These are phyloP conservation scores for Mamestra configurata DNA, from an alignment of 1,140 invertebrate species.

Conservation along the genomic window DNA sequence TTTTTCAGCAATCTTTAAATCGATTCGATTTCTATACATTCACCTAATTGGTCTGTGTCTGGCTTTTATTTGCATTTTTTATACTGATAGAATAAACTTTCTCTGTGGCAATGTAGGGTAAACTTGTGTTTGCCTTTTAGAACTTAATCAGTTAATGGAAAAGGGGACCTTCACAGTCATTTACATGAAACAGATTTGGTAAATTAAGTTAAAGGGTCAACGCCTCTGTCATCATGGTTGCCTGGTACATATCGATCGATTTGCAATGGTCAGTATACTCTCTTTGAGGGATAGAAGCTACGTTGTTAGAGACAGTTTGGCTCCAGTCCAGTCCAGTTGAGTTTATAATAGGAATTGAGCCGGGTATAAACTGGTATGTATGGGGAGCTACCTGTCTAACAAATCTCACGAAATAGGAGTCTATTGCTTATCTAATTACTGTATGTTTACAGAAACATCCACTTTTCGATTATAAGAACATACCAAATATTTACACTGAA, in stretches of 20 bases:
- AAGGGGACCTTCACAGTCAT: neutral
- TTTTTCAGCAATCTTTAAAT: neutral
- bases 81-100: neutral
- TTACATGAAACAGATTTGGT: neutral
- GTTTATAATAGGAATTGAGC: neutral
- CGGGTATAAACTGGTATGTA: neutral
- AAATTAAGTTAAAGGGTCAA: neutral
- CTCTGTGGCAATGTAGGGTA: neutral
- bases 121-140: neutral
- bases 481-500: too few relatives aligned
- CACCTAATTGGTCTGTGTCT: constrained; percentile 14
- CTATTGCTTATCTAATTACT: neutral
- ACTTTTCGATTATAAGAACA: too few relatives aligned
- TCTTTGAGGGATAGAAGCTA: neutral
- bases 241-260: neutral
- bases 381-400: neutral
- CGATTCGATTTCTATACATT: constrained; percentile 23
- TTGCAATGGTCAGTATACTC: neutral
- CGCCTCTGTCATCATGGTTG: neutral
- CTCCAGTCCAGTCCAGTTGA: neutral
- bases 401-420: neutral
- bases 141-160: neutral
- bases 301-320: neutral
- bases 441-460: neutral
- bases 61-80: neutral